Evolutionary conservation across 2,888 invertebrate genomes (phyloP).

Genomic region (Spodoptera picta): DNA sequence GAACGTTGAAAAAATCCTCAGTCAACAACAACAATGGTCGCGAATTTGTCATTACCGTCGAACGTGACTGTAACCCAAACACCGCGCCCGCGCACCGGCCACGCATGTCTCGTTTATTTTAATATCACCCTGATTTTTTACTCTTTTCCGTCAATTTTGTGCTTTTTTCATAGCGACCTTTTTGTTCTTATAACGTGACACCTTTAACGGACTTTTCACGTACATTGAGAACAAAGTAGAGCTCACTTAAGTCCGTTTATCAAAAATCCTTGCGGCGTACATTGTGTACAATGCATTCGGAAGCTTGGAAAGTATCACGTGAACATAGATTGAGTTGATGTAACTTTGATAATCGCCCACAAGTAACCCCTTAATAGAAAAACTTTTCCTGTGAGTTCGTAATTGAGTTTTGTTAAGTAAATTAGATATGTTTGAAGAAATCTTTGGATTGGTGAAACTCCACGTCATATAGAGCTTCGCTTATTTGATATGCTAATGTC

Average conservation of each 20-base stretch:
- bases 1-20: slow-evolving; percentile 78
- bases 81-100: slow-evolving; percentile 62
- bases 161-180: slow-evolving; percentile 66
- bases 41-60: slow-evolving; percentile 82
- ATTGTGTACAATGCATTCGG: slow-evolving; percentile 51
- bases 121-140: slow-evolving; percentile 83
- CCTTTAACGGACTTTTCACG: slow-evolving; percentile 68
- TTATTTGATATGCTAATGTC: slow-evolving; percentile 49
- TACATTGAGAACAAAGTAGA: slow-evolving; percentile 55
- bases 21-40: slow-evolving; percentile 79
- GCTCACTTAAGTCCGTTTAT: slow-evolving; percentile 56
- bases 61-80: slow-evolving; percentile 84
- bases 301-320: slow-evolving; percentile 47
- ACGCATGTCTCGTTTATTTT: slow-evolving; percentile 79
- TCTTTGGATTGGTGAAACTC: slow-evolving; percentile 53
- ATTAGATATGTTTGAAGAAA: slow-evolving; percentile 56
- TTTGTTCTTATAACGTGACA: slow-evolving; percentile 78
- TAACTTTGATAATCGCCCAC: slow-evolving; percentile 69
- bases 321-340: slow-evolving; percentile 61
- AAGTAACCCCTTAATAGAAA: slow-evolving; percentile 69
- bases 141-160: slow-evolving; percentile 73
- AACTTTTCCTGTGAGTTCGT: slow-evolving; percentile 62
- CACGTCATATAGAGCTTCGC: slow-evolving; percentile 51
- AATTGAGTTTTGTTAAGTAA: slow-evolving; percentile 63
- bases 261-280: slow-evolving; percentile 72